These are phyloP conservation scores for Periophthalmus modestus DNA, from an alignment of 2,113 vertebrate genomes.

Conservation along the genomic window DNA sequence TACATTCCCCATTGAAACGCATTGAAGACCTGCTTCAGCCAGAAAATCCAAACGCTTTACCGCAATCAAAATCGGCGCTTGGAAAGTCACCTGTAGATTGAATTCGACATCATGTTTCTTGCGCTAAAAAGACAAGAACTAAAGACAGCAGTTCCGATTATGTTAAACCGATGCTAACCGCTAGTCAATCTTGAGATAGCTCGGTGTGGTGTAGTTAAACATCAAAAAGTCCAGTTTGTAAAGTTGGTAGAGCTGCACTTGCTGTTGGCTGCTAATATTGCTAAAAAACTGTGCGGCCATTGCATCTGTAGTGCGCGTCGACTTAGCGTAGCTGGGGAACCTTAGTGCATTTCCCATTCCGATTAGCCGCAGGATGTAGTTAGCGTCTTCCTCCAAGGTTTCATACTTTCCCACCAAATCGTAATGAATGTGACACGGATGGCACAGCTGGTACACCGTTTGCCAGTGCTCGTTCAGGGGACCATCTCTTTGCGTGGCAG, in stretches of 20 bases:
- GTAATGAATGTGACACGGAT: slow-evolving; percentile 97
- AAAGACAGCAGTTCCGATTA: slow-evolving; percentile 5
- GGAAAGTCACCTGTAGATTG: slow-evolving; percentile 17
- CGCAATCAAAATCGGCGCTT: slow-evolving; percentile 15
- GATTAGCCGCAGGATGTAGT: slow-evolving; percentile 86
- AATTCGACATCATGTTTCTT: slow-evolving; percentile 21
- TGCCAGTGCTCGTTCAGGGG: slow-evolving; percentile 99
- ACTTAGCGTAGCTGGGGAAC: slow-evolving; percentile 95
- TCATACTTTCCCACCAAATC: slow-evolving; percentile 98
- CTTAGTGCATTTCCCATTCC: slow-evolving; percentile 85
- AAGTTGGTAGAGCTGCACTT: slow-evolving; percentile 90
- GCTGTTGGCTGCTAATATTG: slow-evolving; percentile 93
- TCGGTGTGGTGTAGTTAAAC: slow-evolving; percentile 97
- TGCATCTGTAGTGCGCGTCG: slow-evolving; percentile 95
- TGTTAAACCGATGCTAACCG: neutral
- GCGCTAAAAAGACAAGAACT: slow-evolving; percentile 16
- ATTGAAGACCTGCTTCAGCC: slow-evolving; percentile 70
- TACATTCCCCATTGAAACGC: slow-evolving; percentile 33
- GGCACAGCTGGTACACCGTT: slow-evolving; percentile 92
- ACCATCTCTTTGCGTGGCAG: slow-evolving; percentile 89
- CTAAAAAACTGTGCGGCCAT: slow-evolving; percentile 98
- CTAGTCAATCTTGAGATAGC: slow-evolving; percentile 93
- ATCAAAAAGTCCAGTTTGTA: slow-evolving; percentile 98
- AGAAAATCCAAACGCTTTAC: slow-evolving; percentile 37
- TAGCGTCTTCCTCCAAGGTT: slow-evolving; percentile 92